Conservation (phyloP, 37 sponge, comb jelly and placozoan genomes). For the Spongilla lacustris region DNA sequence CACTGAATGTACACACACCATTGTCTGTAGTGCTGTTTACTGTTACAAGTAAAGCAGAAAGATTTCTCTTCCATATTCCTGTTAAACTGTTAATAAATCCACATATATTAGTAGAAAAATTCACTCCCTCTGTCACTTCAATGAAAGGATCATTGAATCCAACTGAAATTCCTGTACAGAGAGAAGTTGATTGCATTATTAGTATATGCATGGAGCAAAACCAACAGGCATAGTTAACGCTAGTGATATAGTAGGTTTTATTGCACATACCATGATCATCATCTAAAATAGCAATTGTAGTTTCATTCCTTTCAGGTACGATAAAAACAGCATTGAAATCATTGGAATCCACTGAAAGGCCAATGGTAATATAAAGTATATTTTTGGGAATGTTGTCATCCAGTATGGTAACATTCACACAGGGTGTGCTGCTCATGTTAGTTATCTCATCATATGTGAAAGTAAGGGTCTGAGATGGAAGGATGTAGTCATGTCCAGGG, state of each 20-base stretch:
- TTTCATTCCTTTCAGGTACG: not conserved
- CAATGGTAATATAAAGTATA: not conserved
- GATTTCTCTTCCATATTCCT: not conserved
- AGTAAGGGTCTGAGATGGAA: not conserved
- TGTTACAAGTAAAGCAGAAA: too few species aligned
- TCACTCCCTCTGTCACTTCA: not conserved
- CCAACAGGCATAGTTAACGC: too few species aligned
- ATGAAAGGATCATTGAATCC: not conserved
- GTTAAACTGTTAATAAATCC: not conserved
- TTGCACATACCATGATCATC: not conserved
- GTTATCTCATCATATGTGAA: not conserved
- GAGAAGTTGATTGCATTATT: too few species aligned
- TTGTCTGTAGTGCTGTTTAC: too few species aligned
- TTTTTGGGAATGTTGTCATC: not conserved
- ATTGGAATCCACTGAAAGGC: not conserved
- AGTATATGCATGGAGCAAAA: too few species aligned
- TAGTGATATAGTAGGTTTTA: too few species aligned
- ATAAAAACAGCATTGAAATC: not conserved
- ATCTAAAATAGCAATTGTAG: not conserved
- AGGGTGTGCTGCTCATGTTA: not conserved
- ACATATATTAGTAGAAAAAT: not conserved
- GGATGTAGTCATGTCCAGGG: not conserved
- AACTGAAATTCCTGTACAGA: not conserved
- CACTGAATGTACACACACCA: too few species aligned
- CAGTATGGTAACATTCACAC: not conserved